phyloP scores from a whole-genome alignment of 2,888 invertebrate genomes.

The Plemyria rubiginata region DNA sequence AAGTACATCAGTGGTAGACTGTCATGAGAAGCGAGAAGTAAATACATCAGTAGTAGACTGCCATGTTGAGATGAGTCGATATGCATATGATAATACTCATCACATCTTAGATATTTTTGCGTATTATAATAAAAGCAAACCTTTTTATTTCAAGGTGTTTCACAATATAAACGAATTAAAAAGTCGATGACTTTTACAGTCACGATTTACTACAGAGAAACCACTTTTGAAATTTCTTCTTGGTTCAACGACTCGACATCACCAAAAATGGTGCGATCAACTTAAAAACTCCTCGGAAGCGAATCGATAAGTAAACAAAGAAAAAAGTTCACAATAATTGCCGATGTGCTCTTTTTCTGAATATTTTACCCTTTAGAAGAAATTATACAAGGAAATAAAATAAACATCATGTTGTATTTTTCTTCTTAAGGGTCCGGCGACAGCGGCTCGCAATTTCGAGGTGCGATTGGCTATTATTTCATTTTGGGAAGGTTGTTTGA shows the following conservation, averaged over 20 bases:
- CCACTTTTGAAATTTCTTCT: background rate
- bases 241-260: constrained; percentile 9
- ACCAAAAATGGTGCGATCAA: constrained; percentile 10
- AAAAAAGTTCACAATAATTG: constrained; percentile 19
- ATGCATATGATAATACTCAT: too few species aligned
- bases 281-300: constrained; percentile 11
- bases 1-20: too few species aligned
- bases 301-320: background rate
- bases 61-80: too few species aligned
- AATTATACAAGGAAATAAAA: background rate
- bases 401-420: background rate
- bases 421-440: too few species aligned
- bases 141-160: background rate
- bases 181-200: background rate
- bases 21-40: too few species aligned
- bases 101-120: too few species aligned
- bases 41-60: too few species aligned
- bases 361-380: constrained; percentile 12
- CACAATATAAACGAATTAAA: background rate
- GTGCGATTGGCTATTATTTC: too few species aligned
- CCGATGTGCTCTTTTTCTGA: constrained; percentile 10
- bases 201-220: background rate
- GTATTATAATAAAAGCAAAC: background rate
- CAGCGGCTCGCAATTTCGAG: too few species aligned
- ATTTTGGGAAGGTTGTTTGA: too few species aligned